phyloP scores from a whole-genome alignment of 2,797 vertebrate genomes.

The Antennarius maculatus region DNA sequence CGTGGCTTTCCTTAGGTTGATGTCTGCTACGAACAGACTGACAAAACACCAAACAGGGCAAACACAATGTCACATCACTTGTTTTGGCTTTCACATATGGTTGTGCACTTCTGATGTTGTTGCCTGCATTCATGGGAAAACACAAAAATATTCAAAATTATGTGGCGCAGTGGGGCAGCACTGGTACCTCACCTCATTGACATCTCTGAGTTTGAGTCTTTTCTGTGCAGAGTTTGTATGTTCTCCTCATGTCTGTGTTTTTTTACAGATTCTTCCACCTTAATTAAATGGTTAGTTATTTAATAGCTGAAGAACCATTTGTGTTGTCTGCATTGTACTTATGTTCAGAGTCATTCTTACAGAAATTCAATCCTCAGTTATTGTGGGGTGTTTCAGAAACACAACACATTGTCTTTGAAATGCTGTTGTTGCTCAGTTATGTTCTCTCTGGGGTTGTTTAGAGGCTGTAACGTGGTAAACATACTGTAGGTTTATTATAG shows the following conservation, averaged over 20 bases:
- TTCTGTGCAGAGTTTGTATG: too few relatives aligned
- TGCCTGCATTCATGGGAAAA: conserved; percentile 3
- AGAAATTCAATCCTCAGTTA: too few relatives aligned
- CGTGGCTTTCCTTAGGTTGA: conserved; percentile 73
- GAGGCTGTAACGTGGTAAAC: conserved; percentile 21
- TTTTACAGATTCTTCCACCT: too few relatives aligned
- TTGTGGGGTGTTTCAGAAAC: conserved; percentile 15
- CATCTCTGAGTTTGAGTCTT: too few relatives aligned
- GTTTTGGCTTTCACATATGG: conserved; percentile 3
- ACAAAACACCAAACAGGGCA: conserved; percentile 17
- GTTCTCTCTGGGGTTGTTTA: conserved; percentile 5
- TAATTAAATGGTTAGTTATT: too few relatives aligned
- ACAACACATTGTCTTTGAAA: conserved; percentile 42
- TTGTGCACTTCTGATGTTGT: not conserved
- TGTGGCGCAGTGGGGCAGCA: too few relatives aligned
- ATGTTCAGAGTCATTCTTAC: conserved; percentile 8
- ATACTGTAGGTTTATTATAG: not conserved
- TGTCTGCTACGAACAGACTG: conserved; percentile 24
- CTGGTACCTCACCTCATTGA: too few relatives aligned
- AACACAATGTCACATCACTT: conserved; percentile 23
- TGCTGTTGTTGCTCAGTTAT: conserved; percentile 23
- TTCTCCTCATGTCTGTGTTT: too few relatives aligned
- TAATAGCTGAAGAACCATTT: not conserved
- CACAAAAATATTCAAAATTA: conserved; percentile 2
- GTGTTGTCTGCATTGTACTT: conserved; percentile 8